Percentiles rank a stretch among this genome's conserved stretches.
These are phyloP conservation scores for Pseudanteris insignis DNA, from an alignment of 2,888 invertebrate genomes.

Conservation along the genomic window DNA sequence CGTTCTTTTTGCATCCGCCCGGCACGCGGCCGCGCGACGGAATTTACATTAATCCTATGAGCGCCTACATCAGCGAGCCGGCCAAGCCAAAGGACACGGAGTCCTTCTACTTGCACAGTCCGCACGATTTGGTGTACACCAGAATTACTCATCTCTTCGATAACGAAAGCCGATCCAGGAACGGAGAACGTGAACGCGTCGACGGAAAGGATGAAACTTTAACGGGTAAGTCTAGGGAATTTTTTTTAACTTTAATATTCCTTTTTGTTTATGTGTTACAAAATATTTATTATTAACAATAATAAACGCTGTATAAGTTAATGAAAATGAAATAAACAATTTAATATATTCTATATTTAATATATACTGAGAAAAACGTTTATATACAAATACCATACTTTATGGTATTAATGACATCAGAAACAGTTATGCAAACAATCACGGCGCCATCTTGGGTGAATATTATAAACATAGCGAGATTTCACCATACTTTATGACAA, in stretches of 20 bases:
- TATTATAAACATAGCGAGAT: too few relatives aligned
- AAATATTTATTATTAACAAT: too few relatives aligned
- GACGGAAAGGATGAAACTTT: slow-evolving; percentile 63
- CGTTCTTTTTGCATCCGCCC: slow-evolving; percentile 64
- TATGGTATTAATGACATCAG: too few relatives aligned
- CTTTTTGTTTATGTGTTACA: too few relatives aligned
- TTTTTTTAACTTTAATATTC: not conserved
- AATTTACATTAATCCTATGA: slow-evolving; percentile 86
- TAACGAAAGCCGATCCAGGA: slow-evolving; percentile 45
- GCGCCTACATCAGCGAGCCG: slow-evolving; percentile 61
- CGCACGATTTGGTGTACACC: slow-evolving; percentile 82
- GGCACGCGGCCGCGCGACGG: slow-evolving; percentile 75
- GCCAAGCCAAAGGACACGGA: slow-evolving; percentile 65
- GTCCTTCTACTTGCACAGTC: slow-evolving; percentile 86
- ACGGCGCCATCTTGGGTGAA: too few relatives aligned
- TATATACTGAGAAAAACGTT: too few relatives aligned
- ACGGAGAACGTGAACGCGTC: slow-evolving; percentile 47
- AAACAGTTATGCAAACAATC: too few relatives aligned
- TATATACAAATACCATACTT: too few relatives aligned
- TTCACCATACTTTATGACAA: too few relatives aligned
- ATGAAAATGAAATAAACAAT: not conserved
- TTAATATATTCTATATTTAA: too few relatives aligned
- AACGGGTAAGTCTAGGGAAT: slow-evolving; percentile 65
- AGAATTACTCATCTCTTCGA: slow-evolving; percentile 86
- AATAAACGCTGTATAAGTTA: too few relatives aligned